phyloP scores from a whole-genome alignment of 2,888 invertebrate genomes.

The Drosophila stalkeri region DNA sequence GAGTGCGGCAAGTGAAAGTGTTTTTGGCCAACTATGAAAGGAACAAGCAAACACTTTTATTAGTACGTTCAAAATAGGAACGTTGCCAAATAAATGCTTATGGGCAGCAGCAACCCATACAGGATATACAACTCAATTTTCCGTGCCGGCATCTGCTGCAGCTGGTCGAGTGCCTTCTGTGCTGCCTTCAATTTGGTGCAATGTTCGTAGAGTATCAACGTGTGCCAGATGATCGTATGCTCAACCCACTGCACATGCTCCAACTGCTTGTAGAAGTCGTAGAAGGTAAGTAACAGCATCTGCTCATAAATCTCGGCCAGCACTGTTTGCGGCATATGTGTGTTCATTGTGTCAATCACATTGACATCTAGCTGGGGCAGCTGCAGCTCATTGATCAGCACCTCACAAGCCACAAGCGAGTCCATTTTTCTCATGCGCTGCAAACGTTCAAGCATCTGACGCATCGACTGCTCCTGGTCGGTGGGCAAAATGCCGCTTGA shows the following conservation, averaged over 20 bases:
- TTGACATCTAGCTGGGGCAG: slow-evolving; percentile 19
- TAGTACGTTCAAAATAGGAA: slow-evolving; percentile 30
- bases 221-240: slow-evolving; percentile 50
- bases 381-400: slow-evolving; percentile 21
- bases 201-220: slow-evolving; percentile 40
- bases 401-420: slow-evolving; percentile 26
- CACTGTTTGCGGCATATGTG: slow-evolving; percentile 28
- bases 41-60: slow-evolving; percentile 2
- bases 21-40: background rate
- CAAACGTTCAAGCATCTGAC: slow-evolving; percentile 18
- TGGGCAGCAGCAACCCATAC: slow-evolving; percentile 20
- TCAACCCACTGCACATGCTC: slow-evolving; percentile 46
- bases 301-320: slow-evolving; percentile 34
- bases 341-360: slow-evolving; percentile 26
- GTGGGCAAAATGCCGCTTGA: slow-evolving; percentile 20
- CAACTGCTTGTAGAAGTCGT: slow-evolving; percentile 35
- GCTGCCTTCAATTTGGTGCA: slow-evolving; percentile 41
- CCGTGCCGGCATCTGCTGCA: slow-evolving; percentile 2
- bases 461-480: slow-evolving; percentile 26
- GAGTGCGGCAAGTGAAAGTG: slow-evolving; percentile 45
- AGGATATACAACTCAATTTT: slow-evolving; percentile 24
- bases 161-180: slow-evolving; percentile 19
- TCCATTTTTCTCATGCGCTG: slow-evolving; percentile 17
- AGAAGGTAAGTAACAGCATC: slow-evolving; percentile 15
- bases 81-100: slow-evolving; percentile 31